Evolutionary conservation across 1,140 invertebrate genomes (phyloP).

Genomic region (Aphis gossypii): DNA sequence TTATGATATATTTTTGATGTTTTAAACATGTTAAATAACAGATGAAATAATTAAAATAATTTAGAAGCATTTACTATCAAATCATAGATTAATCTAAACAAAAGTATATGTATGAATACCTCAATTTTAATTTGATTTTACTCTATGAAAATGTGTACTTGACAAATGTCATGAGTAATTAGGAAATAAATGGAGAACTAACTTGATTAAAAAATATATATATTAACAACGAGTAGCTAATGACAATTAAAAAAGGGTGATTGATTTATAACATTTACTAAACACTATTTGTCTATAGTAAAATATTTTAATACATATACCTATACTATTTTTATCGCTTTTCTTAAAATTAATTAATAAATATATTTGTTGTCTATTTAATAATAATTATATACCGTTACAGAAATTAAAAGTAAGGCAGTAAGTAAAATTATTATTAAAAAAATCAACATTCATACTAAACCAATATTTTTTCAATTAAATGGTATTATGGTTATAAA

Average conservation of each 20-base stretch:
- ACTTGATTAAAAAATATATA: constrained; percentile 1
- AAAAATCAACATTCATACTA: neutral
- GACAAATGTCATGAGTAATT: constrained; percentile 14
- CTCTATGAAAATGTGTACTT: neutral
- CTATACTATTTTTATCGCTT: neutral
- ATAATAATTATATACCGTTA: neutral
- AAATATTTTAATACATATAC: neutral
- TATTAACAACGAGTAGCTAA: neutral
- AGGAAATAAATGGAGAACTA: neutral
- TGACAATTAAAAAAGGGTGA: constrained; percentile 1
- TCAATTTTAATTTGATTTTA: neutral
- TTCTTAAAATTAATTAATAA: neutral
- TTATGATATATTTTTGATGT: neutral
- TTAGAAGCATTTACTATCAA: neutral
- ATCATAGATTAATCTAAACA: neutral
- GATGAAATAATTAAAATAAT: neutral
- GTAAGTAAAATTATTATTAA: neutral
- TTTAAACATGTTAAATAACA: neutral
- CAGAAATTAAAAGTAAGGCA: neutral
- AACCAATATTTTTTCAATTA: neutral
- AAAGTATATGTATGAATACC: neutral
- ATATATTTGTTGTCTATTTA: neutral
- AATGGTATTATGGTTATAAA: neutral
- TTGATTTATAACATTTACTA: constrained; percentile 1
- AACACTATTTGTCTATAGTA: neutral